Conservation (phyloP, 2,113 vertebrate genomes). For the Hirundichthys speculiger region DNA sequence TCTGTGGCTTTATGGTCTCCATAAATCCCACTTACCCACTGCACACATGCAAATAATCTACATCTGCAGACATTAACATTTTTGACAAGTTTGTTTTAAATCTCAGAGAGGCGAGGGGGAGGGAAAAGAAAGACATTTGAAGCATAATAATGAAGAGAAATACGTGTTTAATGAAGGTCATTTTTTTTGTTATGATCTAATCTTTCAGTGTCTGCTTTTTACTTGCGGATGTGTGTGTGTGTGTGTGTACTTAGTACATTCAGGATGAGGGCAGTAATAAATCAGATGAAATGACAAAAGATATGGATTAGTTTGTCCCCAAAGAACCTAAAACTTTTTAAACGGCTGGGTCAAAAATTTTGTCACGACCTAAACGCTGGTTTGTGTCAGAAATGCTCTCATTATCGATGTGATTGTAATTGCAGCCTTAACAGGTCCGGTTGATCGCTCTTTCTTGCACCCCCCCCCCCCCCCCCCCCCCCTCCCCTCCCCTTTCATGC, state of each 20-base stretch:
- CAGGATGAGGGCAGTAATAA: background rate
- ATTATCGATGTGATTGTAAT: background rate
- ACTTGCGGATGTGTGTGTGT: too few species aligned
- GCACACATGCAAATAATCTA: conserved; percentile 25
- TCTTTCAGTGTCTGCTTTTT: too few species aligned
- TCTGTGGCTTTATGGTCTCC: conserved; percentile 69
- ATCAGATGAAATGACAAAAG: background rate
- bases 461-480: background rate
- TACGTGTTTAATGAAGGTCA: too few species aligned
- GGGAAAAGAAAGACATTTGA: too few species aligned
- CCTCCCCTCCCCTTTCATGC: conserved; percentile 16
- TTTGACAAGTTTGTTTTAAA: conserved; percentile 38
- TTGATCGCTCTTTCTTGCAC: background rate
- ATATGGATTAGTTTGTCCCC: too few species aligned
- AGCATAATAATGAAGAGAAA: too few species aligned
- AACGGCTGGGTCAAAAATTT: background rate
- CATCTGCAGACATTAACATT: conserved; percentile 63
- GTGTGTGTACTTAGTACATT: background rate
- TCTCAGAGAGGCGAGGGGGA: conserved; percentile 19
- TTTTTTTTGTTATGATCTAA: too few species aligned
- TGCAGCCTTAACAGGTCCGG: background rate
- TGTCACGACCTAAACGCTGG: background rate
- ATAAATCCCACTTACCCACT: conserved; percentile 68
- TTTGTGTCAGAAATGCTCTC: background rate
- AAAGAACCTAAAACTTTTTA: too few species aligned